Evolutionary conservation across 2,888 invertebrate genomes (phyloP).

Genomic region (Plusia festucae): DNA sequence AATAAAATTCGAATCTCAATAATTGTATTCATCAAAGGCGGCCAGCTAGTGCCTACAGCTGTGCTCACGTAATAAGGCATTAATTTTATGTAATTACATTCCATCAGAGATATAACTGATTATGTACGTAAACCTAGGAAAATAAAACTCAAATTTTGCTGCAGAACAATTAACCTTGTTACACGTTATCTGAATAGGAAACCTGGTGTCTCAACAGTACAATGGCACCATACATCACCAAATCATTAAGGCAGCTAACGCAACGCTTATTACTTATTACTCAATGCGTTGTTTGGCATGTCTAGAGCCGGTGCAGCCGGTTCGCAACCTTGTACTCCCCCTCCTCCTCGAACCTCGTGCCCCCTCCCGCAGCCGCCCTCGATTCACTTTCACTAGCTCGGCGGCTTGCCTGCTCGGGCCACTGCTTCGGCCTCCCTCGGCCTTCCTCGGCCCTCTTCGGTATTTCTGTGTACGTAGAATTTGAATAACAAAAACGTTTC

Average conservation of each 20-base stretch:
- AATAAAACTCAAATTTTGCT: conserved; percentile 44
- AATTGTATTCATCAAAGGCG: neutral
- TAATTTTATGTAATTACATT: conserved; percentile 44
- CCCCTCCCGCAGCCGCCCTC: conserved; percentile 61
- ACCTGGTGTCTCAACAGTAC: conserved; percentile 63
- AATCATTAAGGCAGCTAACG: conserved; percentile 77
- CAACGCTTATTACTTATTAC: conserved; percentile 85
- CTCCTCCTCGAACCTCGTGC: conserved; percentile 36
- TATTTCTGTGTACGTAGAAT: conserved; percentile 57
- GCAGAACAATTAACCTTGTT: conserved; percentile 57
- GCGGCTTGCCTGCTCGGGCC: conserved; percentile 63
- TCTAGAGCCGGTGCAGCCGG: conserved; percentile 79
- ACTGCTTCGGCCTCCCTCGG: conserved; percentile 68
- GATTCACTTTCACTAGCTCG: conserved; percentile 82
- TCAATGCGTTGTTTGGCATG: conserved; percentile 84
- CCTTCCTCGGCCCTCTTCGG: conserved; percentile 71
- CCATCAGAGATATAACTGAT: conserved; percentile 46
- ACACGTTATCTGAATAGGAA: conserved; percentile 59
- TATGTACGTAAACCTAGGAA: conserved; percentile 29
- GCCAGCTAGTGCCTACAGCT: neutral
- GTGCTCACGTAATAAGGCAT: conserved; percentile 26
- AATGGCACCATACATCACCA: conserved; percentile 78
- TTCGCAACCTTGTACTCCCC: conserved; percentile 83
- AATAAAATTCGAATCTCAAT: neutral
- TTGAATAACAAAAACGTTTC: conserved; percentile 61